phyloP scores from a whole-genome alignment of 2,113 vertebrate genomes.

The Drymodes brunneopygia region DNA sequence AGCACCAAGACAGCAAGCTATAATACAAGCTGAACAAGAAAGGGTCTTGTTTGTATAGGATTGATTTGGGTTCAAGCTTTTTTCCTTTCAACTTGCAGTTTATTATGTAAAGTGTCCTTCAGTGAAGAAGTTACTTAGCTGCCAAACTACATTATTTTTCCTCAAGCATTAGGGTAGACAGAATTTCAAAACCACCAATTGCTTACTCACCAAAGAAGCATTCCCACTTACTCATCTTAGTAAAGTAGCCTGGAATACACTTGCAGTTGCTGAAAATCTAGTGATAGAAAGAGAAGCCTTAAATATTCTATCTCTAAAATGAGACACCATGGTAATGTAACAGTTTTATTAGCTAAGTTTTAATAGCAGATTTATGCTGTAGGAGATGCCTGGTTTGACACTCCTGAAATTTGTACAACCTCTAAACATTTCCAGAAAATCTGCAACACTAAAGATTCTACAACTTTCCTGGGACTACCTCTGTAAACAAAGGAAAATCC shows the following conservation, averaged over 20 bases:
- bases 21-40: slow-evolving; percentile 34
- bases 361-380: background rate
- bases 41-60: slow-evolving; percentile 2
- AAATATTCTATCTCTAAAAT: background rate
- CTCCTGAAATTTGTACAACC: background rate
- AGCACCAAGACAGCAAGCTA: slow-evolving; percentile 20
- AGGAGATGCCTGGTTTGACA: background rate
- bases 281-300: background rate
- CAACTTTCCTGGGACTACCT: background rate
- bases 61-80: slow-evolving; percentile 28
- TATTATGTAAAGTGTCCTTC: background rate
- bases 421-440: background rate
- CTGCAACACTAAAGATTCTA: background rate
- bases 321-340: background rate
- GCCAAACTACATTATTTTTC: background rate
- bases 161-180: background rate
- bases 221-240: background rate
- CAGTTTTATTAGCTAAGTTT: background rate
- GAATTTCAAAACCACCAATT: background rate
- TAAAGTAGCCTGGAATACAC: background rate
- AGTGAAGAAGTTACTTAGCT: background rate
- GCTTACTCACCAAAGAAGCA: background rate
- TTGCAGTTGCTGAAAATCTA: background rate
- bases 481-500: background rate
- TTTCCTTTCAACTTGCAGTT: background rate